Evolutionary conservation across 64 coral and sea anemone species (phyloP).

Genomic region (Acropora tenuis): DNA sequence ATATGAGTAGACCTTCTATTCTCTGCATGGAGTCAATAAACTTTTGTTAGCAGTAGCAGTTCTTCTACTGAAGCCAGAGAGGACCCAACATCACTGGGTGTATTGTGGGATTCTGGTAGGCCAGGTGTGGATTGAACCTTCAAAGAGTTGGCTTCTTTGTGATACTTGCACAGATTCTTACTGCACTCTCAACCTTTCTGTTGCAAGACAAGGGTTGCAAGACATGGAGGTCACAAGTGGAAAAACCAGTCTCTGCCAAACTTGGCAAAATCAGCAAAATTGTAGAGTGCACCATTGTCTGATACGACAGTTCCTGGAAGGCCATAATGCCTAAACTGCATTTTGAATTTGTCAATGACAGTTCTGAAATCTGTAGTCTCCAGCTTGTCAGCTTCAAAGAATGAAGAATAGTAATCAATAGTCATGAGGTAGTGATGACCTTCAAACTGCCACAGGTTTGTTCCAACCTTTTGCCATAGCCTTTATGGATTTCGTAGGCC

Average conservation of each 20-base stretch:
- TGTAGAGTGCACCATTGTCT: not conserved
- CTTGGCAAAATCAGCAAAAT: not conserved
- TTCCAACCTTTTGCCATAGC: not conserved
- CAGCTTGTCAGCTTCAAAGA: slow-evolving; percentile 15
- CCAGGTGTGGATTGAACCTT: slow-evolving; percentile 17
- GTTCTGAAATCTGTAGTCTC: slow-evolving; percentile 21
- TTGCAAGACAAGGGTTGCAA: not conserved
- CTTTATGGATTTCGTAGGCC: too few species aligned
- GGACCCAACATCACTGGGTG: slow-evolving; percentile 22
- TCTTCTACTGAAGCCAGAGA: slow-evolving; percentile 12
- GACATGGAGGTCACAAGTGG: not conserved
- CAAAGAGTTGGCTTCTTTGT: slow-evolving; percentile 8
- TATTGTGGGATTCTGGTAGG: slow-evolving; percentile 33
- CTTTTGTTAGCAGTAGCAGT: not conserved
- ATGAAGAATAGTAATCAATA: slow-evolving; percentile 18
- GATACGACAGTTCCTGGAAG: not conserved
- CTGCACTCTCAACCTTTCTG: slow-evolving; percentile 26
- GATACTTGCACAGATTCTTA: not conserved
- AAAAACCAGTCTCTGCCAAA: not conserved
- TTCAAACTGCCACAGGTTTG: not conserved
- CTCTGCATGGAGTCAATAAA: not conserved
- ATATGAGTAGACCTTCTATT: too few species aligned
- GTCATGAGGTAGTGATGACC: slow-evolving; percentile 3
- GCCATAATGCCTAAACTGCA: slow-evolving; percentile 12
- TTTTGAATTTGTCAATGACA: slow-evolving; percentile 13